Conservation (phyloP, 2,888 invertebrate genomes). For the Taenaris catops region DNA sequence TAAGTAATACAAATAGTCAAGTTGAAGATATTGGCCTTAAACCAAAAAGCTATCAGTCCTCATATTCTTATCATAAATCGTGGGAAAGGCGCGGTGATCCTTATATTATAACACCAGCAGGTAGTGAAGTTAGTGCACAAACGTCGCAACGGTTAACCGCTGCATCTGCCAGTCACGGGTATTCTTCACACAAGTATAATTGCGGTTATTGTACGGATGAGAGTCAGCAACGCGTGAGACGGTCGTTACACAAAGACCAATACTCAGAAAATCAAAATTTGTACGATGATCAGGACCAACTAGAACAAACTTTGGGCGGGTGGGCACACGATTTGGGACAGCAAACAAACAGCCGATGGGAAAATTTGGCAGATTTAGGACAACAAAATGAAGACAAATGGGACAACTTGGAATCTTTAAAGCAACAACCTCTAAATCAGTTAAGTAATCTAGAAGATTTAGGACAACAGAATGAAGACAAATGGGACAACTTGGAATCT, state of each 20-base stretch:
- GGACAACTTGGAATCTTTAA: slow-evolving; percentile 27
- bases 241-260: slow-evolving; percentile 40
- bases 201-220: slow-evolving; percentile 41
- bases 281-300: slow-evolving; percentile 27
- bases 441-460: slow-evolving; percentile 29
- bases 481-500: slow-evolving; percentile 30
- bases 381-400: slow-evolving; percentile 28
- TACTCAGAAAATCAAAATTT: slow-evolving; percentile 27
- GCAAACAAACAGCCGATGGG: slow-evolving; percentile 27
- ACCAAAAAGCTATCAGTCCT: slow-evolving; percentile 69
- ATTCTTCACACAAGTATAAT: slow-evolving; percentile 35
- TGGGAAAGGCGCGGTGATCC: slow-evolving; percentile 76
- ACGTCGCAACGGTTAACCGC: slow-evolving; percentile 44
- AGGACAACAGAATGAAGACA: slow-evolving; percentile 25
- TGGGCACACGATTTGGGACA: slow-evolving; percentile 31
- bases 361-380: slow-evolving; percentile 26
- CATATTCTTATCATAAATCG: slow-evolving; percentile 72
- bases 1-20: slow-evolving; percentile 26
- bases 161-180: slow-evolving; percentile 35
- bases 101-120: slow-evolving; percentile 60
- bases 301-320: slow-evolving; percentile 32
- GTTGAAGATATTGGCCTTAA: slow-evolving; percentile 37
- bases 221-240: slow-evolving; percentile 46
- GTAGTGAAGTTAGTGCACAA: slow-evolving; percentile 33
- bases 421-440: slow-evolving; percentile 31